Percentiles rank a stretch among this genome's conserved stretches.
These are phyloP conservation scores for Synchiropus splendidus DNA, from an alignment of 2,113 vertebrate species.

Conservation along the genomic window DNA sequence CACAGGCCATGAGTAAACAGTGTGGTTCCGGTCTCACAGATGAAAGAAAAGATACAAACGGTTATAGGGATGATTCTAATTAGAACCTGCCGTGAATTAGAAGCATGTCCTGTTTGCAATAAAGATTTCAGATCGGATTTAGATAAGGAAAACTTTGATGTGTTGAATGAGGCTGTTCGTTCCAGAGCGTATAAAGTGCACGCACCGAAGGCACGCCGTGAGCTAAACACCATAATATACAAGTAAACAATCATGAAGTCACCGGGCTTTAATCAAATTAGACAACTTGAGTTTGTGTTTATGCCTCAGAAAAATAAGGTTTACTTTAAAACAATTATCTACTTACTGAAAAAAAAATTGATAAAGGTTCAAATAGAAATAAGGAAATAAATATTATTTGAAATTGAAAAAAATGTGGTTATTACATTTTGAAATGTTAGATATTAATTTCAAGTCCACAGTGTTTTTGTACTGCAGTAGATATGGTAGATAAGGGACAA, in stretches of 20 bases:
- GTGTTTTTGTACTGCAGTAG: too few species aligned
- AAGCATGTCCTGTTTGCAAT: conserved; percentile 26
- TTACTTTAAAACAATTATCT: too few species aligned
- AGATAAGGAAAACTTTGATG: conserved; percentile 44
- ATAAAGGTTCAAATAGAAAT: too few species aligned
- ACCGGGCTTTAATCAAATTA: too few species aligned
- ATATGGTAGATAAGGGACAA: too few species aligned
- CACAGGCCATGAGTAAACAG: conserved; percentile 19
- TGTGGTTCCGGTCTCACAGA: conserved; percentile 8
- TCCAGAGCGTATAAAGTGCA: conserved; percentile 19
- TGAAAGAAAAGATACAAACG: conserved; percentile 14
- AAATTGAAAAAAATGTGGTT: too few species aligned
- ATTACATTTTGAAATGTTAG: too few species aligned
- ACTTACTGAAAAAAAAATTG: too few species aligned
- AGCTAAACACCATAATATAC: conserved; percentile 11
- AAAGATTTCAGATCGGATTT: conserved; percentile 41
- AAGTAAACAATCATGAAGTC: conserved; percentile 4
- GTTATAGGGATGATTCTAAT: conserved; percentile 31
- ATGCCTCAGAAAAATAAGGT: too few species aligned
- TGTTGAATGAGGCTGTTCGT: conserved; percentile 33
- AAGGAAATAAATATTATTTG: too few species aligned
- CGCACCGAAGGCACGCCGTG: conserved; percentile 5
- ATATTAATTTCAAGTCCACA: too few species aligned
- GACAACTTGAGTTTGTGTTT: too few species aligned
- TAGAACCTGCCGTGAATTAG: conserved; percentile 17